Base-by-base conservation (phyloP, 2,797 vertebrate species). In the Neopelma chrysocephalum region DNA sequence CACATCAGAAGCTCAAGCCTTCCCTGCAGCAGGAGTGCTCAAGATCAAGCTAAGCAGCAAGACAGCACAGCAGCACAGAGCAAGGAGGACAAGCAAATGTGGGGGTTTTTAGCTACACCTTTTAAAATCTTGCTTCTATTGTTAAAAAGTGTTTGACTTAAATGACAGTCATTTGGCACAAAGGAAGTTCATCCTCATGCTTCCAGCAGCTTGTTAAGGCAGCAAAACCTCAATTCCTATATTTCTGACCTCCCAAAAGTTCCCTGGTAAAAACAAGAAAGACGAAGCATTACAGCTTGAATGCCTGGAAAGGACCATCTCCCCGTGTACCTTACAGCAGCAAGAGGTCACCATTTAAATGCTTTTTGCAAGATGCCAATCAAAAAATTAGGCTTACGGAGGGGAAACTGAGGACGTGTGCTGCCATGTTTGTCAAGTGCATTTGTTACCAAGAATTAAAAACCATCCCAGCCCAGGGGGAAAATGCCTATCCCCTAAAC, bases 291-390 rank as follows among this genome's bases (percentile, higher is more conserved):
- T 38, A 3, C 40, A 43, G 61, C 89, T 58, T 48, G 65, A 78
- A 78, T 72, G 84, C 54, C 92, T 95, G 76, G 85, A 83, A 85
- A 78, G 62, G 65, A 56, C 69, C 91, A 43, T 87, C 87, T 94
- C 82, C 69, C 76, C 1, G 5, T n/a, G 9, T 48, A 45, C 79
- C 76, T 72, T 61, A 34, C 45, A 69, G 89, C 82, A 86, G 72
- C 43, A 48, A 72, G 89, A 94, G 89, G 62, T 89, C 85, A 94
- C 36, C 56, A 3, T 51, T 70, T 57, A 79, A 90, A 45, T 54
- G 75, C 26, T 70, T 85, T 78, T 69, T 32, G 43, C 48, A 54
- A 92, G 80, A 32, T 1, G 3, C 31, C 17, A 6, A 73, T 93
- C 43, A 71, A 60, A 95, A 68, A 81, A 36, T 21, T 1, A 45